Conservation (phyloP, 1,140 invertebrate species). For the Phthorimaea operculella region DNA sequence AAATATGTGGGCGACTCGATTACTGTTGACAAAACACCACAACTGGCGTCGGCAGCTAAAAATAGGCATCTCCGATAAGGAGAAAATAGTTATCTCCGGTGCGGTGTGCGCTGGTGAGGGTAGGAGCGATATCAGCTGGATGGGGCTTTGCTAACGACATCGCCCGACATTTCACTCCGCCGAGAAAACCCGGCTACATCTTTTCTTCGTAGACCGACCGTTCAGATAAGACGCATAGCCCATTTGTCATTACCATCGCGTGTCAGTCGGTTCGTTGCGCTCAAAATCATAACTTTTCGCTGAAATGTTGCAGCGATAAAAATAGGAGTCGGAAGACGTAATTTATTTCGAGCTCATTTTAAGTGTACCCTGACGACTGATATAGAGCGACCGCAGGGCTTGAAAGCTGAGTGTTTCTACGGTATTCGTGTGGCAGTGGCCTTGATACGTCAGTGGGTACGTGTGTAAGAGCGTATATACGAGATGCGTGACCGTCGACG, state of each 20-base stretch:
- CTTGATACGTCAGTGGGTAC: slow-evolving; percentile 8
- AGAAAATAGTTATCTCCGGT: slow-evolving; percentile 27
- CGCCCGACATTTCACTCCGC: slow-evolving; percentile 33
- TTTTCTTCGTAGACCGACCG: slow-evolving; percentile 26
- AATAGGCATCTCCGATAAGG: slow-evolving; percentile 20
- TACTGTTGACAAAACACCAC: no score
- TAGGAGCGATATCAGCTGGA: slow-evolving; percentile 26
- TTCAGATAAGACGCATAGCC: slow-evolving; percentile 38
- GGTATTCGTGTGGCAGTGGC: not conserved
- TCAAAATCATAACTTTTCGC: slow-evolving; percentile 12
- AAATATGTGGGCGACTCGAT: no score
- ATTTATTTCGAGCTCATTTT: not conserved
- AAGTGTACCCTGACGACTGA: slow-evolving; percentile 1
- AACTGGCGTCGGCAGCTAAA: slow-evolving; percentile 4
- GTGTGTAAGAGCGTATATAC: slow-evolving; percentile 13
- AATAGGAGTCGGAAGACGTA: not conserved
- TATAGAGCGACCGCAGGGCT: not conserved
- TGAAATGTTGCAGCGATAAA: slow-evolving; percentile 4
- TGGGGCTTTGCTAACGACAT: slow-evolving; percentile 39
- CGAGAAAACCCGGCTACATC: slow-evolving; percentile 31
- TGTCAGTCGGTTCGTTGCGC: slow-evolving; percentile 13
- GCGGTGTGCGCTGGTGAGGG: slow-evolving; percentile 9
- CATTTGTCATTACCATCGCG: slow-evolving; percentile 49
- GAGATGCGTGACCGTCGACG: slow-evolving; percentile 20
- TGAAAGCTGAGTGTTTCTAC: not conserved